A percentile compares a stretch with the other conserved stretches of the same genome.
Conservation (phyloP, 37 sponge, comb jelly and placozoan genomes). For the Beroe ovata region DNA sequence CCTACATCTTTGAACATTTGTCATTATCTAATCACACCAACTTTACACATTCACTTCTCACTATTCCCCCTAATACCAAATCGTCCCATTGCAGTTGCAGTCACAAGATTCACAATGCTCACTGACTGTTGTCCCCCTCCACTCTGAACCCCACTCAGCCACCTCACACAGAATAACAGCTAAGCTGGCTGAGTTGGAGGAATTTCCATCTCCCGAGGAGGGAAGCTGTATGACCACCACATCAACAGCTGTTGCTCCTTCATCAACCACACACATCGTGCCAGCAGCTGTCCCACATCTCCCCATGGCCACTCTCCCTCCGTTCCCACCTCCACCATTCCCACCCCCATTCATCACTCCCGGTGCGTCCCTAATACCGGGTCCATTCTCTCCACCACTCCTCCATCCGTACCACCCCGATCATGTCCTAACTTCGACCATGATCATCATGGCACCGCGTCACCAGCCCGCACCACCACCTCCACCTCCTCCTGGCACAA, state of each 20-base stretch:
- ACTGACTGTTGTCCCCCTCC: too few species aligned
- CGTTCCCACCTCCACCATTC: not conserved
- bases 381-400: not conserved
- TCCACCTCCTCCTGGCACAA: not conserved
- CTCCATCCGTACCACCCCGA: not conserved
- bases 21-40: too few species aligned
- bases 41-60: too few species aligned
- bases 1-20: not conserved
- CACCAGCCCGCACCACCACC: too few species aligned
- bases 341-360: not conserved
- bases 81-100: too few species aligned
- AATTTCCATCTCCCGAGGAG: not conserved
- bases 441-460: too few species aligned
- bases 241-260: not conserved
- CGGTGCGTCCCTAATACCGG: too few species aligned
- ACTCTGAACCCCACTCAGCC: not conserved
- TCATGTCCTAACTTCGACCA: not conserved
- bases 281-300: not conserved
- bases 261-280: not conserved
- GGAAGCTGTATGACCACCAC: too few species aligned
- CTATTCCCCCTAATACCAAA: too few species aligned
- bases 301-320: not conserved
- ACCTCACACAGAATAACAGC: not conserved
- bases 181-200: conserved; percentile 4
- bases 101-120: too few species aligned